Evolutionary conservation across 2,113 vertebrate species (phyloP), one percentile per base, ranked within the genome.

Genomic region (Nesogale talazaci): DNA sequence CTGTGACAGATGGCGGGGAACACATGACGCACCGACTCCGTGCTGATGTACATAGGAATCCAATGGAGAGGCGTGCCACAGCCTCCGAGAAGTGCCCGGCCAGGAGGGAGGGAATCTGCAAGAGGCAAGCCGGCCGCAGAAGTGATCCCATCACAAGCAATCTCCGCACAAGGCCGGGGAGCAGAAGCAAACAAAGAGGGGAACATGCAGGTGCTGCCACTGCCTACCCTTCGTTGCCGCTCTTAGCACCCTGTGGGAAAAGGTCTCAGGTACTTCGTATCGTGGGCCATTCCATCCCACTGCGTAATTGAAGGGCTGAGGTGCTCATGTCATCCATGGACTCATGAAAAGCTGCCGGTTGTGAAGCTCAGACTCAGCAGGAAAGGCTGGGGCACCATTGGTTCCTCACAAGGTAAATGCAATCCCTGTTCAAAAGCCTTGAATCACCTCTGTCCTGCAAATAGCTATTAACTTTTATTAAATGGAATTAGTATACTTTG

Each of bases 1-100:
- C 94, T 90, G 87, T 40, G 95, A 94, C 97, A 97, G 97, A 97
- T 97, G 97, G 97, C 4, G 10, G 93, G 91, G 80, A 96, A 93
- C 90, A 93, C 94, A 96, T n/a, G 95, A 95, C 52, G 77, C 31
- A 38, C 93, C 3, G 87, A 78, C 87, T 95, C 75, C 20, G 92
- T 81, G 88, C 86, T 57, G 40, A 85, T 72, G 85, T 86, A 90
- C 85, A 74, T 6, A 92, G 95, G 92, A 88, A 83, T 92, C 95
- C 94, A 94, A 83, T 11, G 59, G 85, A 92, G 92, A 89, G 90
- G 79, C 11, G 12, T 95, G 92, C 89, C 89, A 42, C 2, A 11
- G 92, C 83, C 93, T 90, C 46, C 0, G 88, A 88, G 69, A 90
- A 59, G 84, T 40, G 77, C 88, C 93, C 42, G 72, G 42, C 56